These are phyloP conservation scores for Allophyes oxyacanthae DNA, from an alignment of 2,888 invertebrate genomes.

Conservation along the genomic window DNA sequence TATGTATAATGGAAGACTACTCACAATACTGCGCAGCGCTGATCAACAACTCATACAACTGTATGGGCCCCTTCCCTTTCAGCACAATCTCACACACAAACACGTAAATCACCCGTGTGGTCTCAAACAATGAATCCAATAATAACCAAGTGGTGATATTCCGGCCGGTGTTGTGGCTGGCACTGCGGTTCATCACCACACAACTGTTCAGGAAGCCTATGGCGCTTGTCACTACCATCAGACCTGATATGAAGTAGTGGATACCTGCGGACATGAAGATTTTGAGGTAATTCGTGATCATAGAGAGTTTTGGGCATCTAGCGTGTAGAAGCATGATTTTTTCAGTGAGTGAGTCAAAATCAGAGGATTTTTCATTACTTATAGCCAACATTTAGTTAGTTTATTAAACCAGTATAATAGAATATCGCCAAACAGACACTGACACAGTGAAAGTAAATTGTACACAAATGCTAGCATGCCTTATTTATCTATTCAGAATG, in stretches of 20 bases:
- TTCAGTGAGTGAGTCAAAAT: background rate
- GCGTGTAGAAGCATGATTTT: conserved; percentile 10
- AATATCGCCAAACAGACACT: too few relatives aligned
- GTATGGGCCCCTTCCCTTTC: conserved; percentile 73
- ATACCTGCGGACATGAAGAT: conserved; percentile 63
- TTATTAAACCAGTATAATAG: too few relatives aligned
- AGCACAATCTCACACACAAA: conserved; percentile 79
- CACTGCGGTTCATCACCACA: conserved; percentile 75
- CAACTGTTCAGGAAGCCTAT: conserved; percentile 83
- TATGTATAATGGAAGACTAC: conserved; percentile 50
- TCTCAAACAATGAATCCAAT: conserved; percentile 83
- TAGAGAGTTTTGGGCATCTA: conserved; percentile 29
- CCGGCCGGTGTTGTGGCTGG: conserved; percentile 67
- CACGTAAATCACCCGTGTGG: conserved; percentile 79
- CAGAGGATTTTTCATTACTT: too few relatives aligned
- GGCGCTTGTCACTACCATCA: conserved; percentile 75
- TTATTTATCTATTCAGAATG: too few relatives aligned
- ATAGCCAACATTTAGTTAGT: too few relatives aligned
- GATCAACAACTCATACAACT: conserved; percentile 77
- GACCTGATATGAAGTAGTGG: conserved; percentile 78
- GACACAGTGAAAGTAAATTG: too few relatives aligned
- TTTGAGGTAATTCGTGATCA: conserved; percentile 11
- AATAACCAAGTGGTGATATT: conserved; percentile 82
- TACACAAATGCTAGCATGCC: too few relatives aligned
- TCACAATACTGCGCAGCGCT: conserved; percentile 81